Conservation (phyloP, 2,888 invertebrate species). For the Notodonta dromedarius region DNA sequence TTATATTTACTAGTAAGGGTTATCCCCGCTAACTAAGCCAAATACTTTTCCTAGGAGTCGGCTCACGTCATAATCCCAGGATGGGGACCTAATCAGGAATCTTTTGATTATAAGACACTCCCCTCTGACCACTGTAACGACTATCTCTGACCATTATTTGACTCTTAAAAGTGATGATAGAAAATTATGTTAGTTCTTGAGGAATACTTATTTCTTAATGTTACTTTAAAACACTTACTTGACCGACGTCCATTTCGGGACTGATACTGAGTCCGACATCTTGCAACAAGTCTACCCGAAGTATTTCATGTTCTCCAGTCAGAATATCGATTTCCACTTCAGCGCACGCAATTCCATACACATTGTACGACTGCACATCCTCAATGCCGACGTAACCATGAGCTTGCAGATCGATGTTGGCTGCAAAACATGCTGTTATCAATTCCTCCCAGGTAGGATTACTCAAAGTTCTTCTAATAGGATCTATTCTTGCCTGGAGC, state of each 20-base stretch:
- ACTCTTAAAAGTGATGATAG: no score
- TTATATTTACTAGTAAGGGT: no score
- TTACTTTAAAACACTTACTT: conserved; percentile 55
- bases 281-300: conserved; percentile 85
- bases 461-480: conserved; percentile 57
- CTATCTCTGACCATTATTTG: no score
- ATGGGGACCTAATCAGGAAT: no score
- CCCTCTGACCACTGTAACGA: no score
- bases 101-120: no score
- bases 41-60: no score
- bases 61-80: no score
- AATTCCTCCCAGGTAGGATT: conserved; percentile 77
- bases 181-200: no score
- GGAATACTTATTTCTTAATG: no score
- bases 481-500: conserved; percentile 67
- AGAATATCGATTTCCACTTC: conserved; percentile 89
- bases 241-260: conserved; percentile 86
- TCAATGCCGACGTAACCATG: conserved; percentile 37
- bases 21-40: no score
- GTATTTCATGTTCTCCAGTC: conserved; percentile 86
- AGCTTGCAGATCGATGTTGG: conserved; percentile 44
- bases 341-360: conserved; percentile 83
- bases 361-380: conserved; percentile 40
- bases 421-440: conserved; percentile 65
- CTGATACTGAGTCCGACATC: conserved; percentile 86